Conservation (phyloP, 2,113 vertebrate species). For the Euleptes europaea region DNA sequence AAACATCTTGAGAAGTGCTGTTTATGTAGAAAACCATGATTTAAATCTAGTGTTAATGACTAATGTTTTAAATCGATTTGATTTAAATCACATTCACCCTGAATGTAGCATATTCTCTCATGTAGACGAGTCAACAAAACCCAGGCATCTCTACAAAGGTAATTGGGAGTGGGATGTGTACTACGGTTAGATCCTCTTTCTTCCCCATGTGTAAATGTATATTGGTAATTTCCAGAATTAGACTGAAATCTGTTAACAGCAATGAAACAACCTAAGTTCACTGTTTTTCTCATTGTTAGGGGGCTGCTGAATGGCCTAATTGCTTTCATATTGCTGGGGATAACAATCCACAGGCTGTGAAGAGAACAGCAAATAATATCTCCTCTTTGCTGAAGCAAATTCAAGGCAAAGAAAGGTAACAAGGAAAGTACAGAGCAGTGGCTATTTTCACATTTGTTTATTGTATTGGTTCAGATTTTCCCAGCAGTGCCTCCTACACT, state of each 20-base stretch:
- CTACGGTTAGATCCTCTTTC: not conserved
- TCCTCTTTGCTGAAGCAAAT: conserved; percentile 86
- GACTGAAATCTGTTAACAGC: not conserved
- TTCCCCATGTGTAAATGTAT: not conserved
- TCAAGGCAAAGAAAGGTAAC: conserved; percentile 79
- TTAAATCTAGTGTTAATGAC: no score
- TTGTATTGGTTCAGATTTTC: not conserved
- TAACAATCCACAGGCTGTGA: conserved; percentile 91
- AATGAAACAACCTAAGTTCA: not conserved
- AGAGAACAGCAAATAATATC: conserved; percentile 91
- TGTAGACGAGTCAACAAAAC: no score
- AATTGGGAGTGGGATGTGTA: not conserved
- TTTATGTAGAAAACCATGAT: no score
- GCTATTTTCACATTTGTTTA: not conserved
- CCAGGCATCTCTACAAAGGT: not conserved
- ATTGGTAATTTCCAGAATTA: not conserved
- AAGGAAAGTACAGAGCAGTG: conserved; percentile 49
- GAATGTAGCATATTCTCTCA: no score
- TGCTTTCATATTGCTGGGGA: conserved; percentile 94
- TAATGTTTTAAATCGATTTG: no score
- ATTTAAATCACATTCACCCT: no score
- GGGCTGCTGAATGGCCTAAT: conserved; percentile 86
- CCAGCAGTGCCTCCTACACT: no score
- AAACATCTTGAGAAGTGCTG: no score
- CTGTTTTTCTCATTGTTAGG: conserved; percentile 70